Base-by-base conservation (phyloP, 2,797 vertebrate genomes). In the Chelonia mydas region DNA sequence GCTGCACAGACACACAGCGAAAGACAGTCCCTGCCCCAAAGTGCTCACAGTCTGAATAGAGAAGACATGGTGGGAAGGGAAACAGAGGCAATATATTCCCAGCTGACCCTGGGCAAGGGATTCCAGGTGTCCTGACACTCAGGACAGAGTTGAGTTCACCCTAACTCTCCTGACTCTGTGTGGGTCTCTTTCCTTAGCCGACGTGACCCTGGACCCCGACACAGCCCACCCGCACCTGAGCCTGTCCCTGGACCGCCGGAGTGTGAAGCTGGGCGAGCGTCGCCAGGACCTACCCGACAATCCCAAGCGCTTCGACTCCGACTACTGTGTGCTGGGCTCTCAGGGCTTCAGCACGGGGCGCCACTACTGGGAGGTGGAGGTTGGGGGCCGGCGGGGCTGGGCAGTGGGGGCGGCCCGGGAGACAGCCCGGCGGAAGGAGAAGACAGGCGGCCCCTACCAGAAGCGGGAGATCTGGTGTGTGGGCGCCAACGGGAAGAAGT, bases 341-440 rank as follows among this genome's bases (percentile, higher is more conserved):
- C 97, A 97, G 15, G 98, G 98, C 0, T 98, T 98, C 96, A 97
- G 88, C 68, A 47, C 88, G 2, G 98, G 98, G 9, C 97, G 98
- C 11, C 98, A 98, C 79, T 98, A 97, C 87, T 98, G 98, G 98
- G 98, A 98, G 86, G 98, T 98, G 28, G 98, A 98, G 45, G 98
- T 98, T 59, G 97, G 98, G 0, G 98, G 98, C 2, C 92, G 97
- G 0, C 90, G 97, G 1, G 98, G 98, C 0, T 98, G 98, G 98
- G 98, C 98, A 0, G 97, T 98, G 85, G 98, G 98, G 0, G 98
- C 97, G 0, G 98, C 98, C 5, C 97, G 98, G 0, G 98, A 98
- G 41, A 96, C 90, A 0, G 91, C 97, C 19, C 92, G 95, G 1
- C 94, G 97, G 17, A 98, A 97, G 74, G 98, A 98, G 57, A 98